These are phyloP conservation scores for Brachymystax lenok DNA, from an alignment of 2,797 vertebrate genomes.

Conservation along the genomic window DNA sequence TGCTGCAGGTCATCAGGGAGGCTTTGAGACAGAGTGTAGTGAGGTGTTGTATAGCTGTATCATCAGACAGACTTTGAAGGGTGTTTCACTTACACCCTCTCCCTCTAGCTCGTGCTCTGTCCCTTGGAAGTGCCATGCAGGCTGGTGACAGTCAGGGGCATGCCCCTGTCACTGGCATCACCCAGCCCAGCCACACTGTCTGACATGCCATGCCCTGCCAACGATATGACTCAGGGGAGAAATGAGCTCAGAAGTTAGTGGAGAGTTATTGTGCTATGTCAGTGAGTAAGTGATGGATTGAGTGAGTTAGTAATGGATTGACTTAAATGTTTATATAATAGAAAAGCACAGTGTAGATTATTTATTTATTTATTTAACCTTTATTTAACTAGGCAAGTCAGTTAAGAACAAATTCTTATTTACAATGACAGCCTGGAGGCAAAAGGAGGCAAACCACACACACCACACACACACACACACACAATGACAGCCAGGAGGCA, in stretches of 20 bases:
- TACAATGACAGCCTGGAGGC: no score
- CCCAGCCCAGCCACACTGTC: constrained; percentile 9
- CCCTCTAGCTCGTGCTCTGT: constrained; percentile 56
- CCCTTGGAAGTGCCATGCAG: constrained; percentile 42
- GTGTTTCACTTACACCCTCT: constrained; percentile 48
- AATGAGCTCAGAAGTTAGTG: constrained; percentile 3
- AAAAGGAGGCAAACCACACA: no score
- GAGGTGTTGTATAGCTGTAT: constrained; percentile 41
- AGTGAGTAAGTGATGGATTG: constrained; percentile 21
- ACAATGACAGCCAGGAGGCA: no score
- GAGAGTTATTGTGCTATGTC: background rate
- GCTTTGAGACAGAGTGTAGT: constrained; percentile 56
- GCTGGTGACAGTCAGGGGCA: constrained; percentile 41
- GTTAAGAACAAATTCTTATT: no score
- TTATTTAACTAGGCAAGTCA: no score
- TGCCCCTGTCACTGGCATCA: constrained; percentile 51
- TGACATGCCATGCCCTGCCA: background rate
- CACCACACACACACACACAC: no score
- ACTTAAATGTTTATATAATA: no score
- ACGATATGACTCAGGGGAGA: background rate
- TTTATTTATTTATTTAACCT: no score
- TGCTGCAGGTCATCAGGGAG: constrained; percentile 49
- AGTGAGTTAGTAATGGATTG: constrained; percentile 6
- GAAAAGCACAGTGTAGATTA: no score
- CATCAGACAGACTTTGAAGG: constrained; percentile 63